Percentiles rank a stretch among this genome's conserved stretches.
These are phyloP conservation scores for Trinorchestia longiramus DNA, from an alignment of 1,140 invertebrate species.

Conservation along the genomic window DNA sequence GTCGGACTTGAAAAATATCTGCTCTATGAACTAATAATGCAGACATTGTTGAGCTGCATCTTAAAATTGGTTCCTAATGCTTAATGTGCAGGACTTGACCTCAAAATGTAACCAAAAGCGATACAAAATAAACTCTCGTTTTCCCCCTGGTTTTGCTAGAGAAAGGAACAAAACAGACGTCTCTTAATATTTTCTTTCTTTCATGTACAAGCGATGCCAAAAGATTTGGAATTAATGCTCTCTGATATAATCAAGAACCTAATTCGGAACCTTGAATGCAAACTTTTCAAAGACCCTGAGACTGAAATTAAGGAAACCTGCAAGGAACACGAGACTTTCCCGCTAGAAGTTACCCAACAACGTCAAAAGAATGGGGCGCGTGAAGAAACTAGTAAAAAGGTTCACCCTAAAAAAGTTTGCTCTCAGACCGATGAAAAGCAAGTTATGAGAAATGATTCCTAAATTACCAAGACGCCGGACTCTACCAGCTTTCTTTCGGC, in stretches of 20 bases:
- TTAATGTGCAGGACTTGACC: not conserved
- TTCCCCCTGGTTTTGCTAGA: not conserved
- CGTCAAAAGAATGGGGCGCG: not conserved
- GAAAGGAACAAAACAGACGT: not conserved
- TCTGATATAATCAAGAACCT: not conserved
- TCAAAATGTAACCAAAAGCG: not conserved
- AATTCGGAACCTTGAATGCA: not conserved
- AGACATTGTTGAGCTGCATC: not conserved
- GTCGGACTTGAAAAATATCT: too few relatives aligned
- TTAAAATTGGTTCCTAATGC: not conserved
- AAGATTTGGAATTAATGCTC: not conserved
- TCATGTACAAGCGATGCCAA: not conserved
- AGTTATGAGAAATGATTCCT: not conserved
- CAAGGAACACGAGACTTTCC: not conserved
- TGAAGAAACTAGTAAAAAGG: not conserved
- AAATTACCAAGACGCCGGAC: not conserved
- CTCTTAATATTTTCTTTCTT: not conserved
- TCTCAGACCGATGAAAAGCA: not conserved
- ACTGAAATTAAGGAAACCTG: not conserved
- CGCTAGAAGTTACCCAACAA: not conserved
- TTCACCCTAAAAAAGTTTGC: not conserved
- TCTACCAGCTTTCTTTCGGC: not conserved
- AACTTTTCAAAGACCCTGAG: not conserved
- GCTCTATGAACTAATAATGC: not conserved
- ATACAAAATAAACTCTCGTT: not conserved